Base-by-base conservation (phyloP, 92 coral and sea anemone genomes). In the Siderastrea radians region DNA sequence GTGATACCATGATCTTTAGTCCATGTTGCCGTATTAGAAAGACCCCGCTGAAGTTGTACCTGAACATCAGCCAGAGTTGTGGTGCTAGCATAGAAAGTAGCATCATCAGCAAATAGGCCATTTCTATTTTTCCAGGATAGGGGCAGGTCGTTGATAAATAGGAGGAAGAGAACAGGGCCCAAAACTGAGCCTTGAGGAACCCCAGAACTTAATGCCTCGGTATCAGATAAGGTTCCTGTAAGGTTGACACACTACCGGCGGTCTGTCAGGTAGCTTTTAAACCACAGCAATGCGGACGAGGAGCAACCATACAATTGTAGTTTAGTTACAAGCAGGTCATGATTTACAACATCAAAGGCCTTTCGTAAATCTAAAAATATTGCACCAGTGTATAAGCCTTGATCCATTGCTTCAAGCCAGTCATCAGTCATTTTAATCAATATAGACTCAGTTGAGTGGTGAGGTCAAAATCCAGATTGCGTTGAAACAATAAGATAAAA, bases 101-200 rank as follows among this genome's bases (percentile, higher is more conserved):
- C 77, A 52, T 81, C 86, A 68, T 81, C 86, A 80, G 75, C 85
- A 80, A 80, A 80, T 45, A 80, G 59, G 15, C 85, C 85, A 60
- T 80, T 80, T 63, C 70, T 47, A 15, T 16, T 47, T 64, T 80
- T 49, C 85, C 85, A 80, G 11, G 63, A 80, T 59, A 80, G 52
- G 12, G 86, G 86, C 13, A 81, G 70, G 70, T 65, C 70, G 6
- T 7, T 65, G 43, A 65, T 16, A 14, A 65, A 65, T 9, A 53
- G 57, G 57, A 53, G 57, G 57, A 53, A 53, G 10, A 53, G 57
- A 5, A 53, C 57, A 53, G 57, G 57, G 10, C 57, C 57, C 57
- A 53, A 53, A 10, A 69, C 45, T 2, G 75, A 8, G 6, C 75
- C 53, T 52, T 45, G 55, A 3, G 48, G 72, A 67, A 67, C 9